Percentiles rank a stretch among this genome's conserved stretches.
These are phyloP conservation scores for Micoletzkya japonica DNA, from an alignment of 2,888 invertebrate species.

Conservation along the genomic window DNA sequence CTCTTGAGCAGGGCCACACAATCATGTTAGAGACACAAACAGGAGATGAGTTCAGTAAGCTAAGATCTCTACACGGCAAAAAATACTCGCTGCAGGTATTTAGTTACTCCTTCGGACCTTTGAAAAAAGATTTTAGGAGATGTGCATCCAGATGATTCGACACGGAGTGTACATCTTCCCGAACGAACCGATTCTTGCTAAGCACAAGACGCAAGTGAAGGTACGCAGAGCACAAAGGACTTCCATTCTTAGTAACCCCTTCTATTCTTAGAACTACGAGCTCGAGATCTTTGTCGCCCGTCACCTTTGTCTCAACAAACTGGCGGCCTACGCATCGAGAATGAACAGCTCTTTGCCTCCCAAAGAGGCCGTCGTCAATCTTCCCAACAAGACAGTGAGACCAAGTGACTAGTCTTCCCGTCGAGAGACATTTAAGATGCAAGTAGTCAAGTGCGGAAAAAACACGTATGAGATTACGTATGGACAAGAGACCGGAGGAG, in stretches of 20 bases:
- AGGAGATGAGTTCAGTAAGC: slow-evolving; percentile 48
- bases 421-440: slow-evolving; percentile 25
- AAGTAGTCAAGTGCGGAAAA: slow-evolving; percentile 23
- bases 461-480: slow-evolving; percentile 20
- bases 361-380: slow-evolving; percentile 33
- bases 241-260: neutral
- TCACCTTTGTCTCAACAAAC: slow-evolving; percentile 39
- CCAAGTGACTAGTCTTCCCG: neutral
- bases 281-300: slow-evolving; percentile 41
- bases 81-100: slow-evolving; percentile 39
- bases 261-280: slow-evolving; percentile 32
- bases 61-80: slow-evolving; percentile 39
- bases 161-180: slow-evolving; percentile 49
- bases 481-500: slow-evolving; percentile 27
- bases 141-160: slow-evolving; percentile 34
- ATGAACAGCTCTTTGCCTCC: slow-evolving; percentile 39
- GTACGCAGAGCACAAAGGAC: slow-evolving; percentile 19
- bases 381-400: slow-evolving; percentile 20
- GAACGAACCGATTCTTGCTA: slow-evolving; percentile 34
- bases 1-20: slow-evolving; percentile 37
- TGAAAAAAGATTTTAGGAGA: slow-evolving; percentile 13
- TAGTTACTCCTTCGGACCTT: slow-evolving; percentile 27
- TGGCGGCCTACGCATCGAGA: slow-evolving; percentile 38
- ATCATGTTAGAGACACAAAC: slow-evolving; percentile 43
- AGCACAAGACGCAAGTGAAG: slow-evolving; percentile 42